Evolutionary conservation across 2,113 vertebrate species (phyloP), one percentile per base, ranked within the genome.

Genomic region (Charina bottae): DNA sequence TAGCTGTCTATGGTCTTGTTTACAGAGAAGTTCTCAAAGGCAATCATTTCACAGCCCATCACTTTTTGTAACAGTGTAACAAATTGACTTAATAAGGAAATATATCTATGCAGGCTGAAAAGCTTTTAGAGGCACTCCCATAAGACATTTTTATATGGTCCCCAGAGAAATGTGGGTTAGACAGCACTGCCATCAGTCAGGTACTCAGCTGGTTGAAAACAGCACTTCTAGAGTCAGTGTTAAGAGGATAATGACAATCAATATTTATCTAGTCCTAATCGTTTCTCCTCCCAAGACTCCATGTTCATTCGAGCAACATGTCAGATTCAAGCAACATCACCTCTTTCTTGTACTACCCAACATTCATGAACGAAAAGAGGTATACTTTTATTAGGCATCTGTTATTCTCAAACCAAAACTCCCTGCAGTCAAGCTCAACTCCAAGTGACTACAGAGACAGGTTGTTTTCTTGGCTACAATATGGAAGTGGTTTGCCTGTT

Each of bases 81-180:
- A 83, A 24, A 58, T 84, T n/a, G 59, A 84, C 55, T n/a, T n/a
- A 26, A 90, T n/a, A 24, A 90, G 59, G 28, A 64, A 64, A 85
- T 53, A 37, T n/a, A 53, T 7, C 19, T 11, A 85, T 17, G 83
- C 55, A 59, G 13, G 21, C 46, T 62, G 83, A 64, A 90, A 90
- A 85, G 83, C 90, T 85, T 90, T 90, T 37, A 85, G 42, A n/a
- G 46, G 21, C 58, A 62, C 24, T 62, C 62, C 42, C 58, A 54
- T 4, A 85, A 64, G 46, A 85, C 68, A 83, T 68, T 68, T 89
- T 49, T 89, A 89, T 68, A 54, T 5, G 17, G 28, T n/a, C 42
- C 49, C 88, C 46, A 58, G 68, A 56, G 89, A 90, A 90, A 42
- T 42, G 54, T 26, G 12, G 89, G 89, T 24, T 58, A 56, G 68